These are phyloP conservation scores for Numida meleagris DNA, from an alignment of 2,113 vertebrate species.

Conservation along the genomic window DNA sequence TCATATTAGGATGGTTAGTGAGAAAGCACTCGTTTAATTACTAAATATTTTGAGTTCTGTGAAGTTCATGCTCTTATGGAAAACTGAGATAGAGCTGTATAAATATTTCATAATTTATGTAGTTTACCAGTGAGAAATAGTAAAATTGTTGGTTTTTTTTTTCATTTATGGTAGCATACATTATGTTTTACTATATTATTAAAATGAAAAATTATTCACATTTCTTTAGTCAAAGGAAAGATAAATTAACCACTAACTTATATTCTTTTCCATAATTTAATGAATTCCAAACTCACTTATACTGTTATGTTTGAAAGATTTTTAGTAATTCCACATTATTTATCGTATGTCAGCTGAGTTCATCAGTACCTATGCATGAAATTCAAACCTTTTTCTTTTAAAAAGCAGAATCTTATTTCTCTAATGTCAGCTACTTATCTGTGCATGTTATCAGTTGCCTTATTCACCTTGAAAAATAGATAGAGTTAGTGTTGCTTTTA, in stretches of 20 bases:
- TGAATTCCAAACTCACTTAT: background rate
- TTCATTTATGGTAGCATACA: background rate
- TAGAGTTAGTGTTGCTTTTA: background rate
- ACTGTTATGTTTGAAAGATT: background rate
- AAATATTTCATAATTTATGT: background rate
- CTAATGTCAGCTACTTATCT: background rate
- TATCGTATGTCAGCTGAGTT: background rate
- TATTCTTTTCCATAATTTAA: background rate
- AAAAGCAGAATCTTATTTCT: background rate
- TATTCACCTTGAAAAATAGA: background rate
- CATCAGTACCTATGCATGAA: background rate
- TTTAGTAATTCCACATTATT: background rate
- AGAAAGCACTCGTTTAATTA: background rate
- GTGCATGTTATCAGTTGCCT: background rate
- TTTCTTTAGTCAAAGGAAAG: background rate
- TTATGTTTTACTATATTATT: background rate
- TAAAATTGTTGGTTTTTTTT: background rate
- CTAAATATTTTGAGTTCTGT: background rate
- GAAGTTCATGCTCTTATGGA: background rate
- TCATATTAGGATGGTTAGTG: background rate
- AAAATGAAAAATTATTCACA: background rate
- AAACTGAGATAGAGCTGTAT: background rate
- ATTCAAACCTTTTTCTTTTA: background rate
- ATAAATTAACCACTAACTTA: background rate
- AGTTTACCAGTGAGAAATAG: background rate